Percentiles rank a stretch among this genome's conserved stretches.
Conservation (phyloP, 2,888 invertebrate species). For the Platycheirus rosarum region DNA sequence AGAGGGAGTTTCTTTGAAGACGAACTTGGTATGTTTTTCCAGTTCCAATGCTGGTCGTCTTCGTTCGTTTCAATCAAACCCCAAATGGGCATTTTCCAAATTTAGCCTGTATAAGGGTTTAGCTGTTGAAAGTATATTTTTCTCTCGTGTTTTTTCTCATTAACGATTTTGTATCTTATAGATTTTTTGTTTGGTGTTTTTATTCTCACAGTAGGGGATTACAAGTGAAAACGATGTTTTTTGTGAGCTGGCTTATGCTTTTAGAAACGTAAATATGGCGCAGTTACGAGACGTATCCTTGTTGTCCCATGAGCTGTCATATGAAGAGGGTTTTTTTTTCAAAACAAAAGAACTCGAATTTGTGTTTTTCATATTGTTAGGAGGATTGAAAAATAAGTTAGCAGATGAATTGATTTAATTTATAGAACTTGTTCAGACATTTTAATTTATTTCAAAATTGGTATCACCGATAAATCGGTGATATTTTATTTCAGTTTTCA, state of each 20-base stretch:
- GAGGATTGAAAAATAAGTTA: no score
- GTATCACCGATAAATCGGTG: no score
- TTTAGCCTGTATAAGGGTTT: conserved; percentile 19
- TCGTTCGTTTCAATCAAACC: conserved; percentile 17
- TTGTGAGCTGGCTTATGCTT: no score
- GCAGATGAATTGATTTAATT: no score
- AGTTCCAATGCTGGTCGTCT: conserved; percentile 2
- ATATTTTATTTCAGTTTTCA: no score
- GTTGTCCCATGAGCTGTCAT: conserved; percentile 31
- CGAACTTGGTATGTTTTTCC: conserved; percentile 1
- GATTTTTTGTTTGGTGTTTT: background rate
- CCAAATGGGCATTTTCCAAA: conserved; percentile 44
- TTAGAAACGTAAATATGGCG: conserved; percentile 3
- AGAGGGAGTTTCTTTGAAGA: conserved; percentile 11
- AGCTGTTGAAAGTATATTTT: conserved; percentile 17
- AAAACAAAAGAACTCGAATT: no score
- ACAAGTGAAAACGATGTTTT: conserved; percentile 5
- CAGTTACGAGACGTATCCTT: conserved; percentile 9
- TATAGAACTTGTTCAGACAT: no score
- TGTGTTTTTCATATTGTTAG: no score
- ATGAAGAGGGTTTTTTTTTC: conserved; percentile 7
- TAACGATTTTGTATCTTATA: background rate
- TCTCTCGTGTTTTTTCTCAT: conserved; percentile 10
- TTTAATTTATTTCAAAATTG: no score
- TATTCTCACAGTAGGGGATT: conserved; percentile 37